A percentile compares a stretch with the other conserved stretches of the same genome.
Conservation (phyloP, 2,113 vertebrate genomes). For the Chaetura pelagica region DNA sequence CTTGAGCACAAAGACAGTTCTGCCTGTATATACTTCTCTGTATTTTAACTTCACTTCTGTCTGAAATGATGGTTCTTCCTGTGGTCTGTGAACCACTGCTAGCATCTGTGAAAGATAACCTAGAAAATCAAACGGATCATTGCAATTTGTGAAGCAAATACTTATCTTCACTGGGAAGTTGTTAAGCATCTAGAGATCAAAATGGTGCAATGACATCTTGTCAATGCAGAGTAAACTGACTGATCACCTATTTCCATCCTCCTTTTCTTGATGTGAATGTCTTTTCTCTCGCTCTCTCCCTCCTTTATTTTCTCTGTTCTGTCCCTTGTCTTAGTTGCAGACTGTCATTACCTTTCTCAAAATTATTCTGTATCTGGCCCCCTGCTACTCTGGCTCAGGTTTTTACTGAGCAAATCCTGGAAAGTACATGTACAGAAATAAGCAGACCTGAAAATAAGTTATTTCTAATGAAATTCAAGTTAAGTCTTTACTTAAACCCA, state of each 20-base stretch:
- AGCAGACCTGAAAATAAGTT: not conserved
- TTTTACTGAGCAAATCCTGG: constrained; percentile 3
- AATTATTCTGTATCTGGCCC: not conserved
- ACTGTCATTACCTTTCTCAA: not conserved
- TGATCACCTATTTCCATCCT: not conserved
- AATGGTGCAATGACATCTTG: not conserved
- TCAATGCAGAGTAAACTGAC: not conserved
- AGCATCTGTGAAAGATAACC: not conserved
- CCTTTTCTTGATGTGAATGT: not conserved
- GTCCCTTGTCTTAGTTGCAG: not conserved
- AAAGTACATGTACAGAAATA: not conserved
- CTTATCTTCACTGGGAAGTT: not conserved
- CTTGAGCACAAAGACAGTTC: not conserved
- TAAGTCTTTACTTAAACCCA: constrained; percentile 12
- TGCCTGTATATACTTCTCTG: not conserved
- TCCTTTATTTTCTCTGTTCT: not conserved
- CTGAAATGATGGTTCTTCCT: not conserved
- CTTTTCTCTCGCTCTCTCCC: not conserved
- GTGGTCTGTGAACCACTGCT: not conserved
- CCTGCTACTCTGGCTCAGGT: not conserved
- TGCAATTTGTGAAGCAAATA: not conserved
- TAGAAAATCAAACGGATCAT: not conserved
- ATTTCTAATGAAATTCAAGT: constrained; percentile 31
- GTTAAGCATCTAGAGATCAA: not conserved
- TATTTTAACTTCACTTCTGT: constrained; percentile 10